These are phyloP conservation scores for Fundulus diaphanus DNA, from an alignment of 2,797 vertebrate genomes.

Conservation along the genomic window DNA sequence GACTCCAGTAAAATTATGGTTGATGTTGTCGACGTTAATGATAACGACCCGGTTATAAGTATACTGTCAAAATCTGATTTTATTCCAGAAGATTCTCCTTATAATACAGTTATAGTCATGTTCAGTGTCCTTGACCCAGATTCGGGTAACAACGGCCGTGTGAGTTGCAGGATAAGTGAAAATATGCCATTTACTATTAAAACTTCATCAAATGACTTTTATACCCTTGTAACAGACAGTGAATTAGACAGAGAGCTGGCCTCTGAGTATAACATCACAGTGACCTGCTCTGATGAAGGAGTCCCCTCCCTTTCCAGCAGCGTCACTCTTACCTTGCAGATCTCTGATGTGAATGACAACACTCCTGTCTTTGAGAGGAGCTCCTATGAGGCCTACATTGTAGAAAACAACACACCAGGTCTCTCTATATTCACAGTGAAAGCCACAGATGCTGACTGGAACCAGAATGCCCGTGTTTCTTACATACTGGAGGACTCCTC, in stretches of 20 bases:
- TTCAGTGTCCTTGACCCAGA: slow-evolving; percentile 78
- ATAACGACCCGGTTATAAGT: slow-evolving; percentile 78
- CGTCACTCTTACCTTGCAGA: too few relatives aligned
- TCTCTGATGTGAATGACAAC: too few relatives aligned
- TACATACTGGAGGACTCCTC: slow-evolving; percentile 60
- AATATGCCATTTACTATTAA: slow-evolving; percentile 74
- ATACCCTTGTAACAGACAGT: slow-evolving; percentile 60
- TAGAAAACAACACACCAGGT: too few relatives aligned
- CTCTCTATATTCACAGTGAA: slow-evolving; percentile 69
- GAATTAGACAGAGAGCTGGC: slow-evolving; percentile 27
- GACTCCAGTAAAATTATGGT: slow-evolving; percentile 73
- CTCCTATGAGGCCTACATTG: too few relatives aligned
- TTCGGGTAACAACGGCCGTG: slow-evolving; percentile 78
- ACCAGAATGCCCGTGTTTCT: slow-evolving; percentile 46
- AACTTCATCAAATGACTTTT: slow-evolving; percentile 75
- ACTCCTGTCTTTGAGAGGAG: too few relatives aligned
- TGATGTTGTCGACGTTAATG: slow-evolving; percentile 80
- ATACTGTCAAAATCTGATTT: slow-evolving; percentile 67
- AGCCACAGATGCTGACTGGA: slow-evolving; percentile 67
- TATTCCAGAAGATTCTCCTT: slow-evolving; percentile 48
- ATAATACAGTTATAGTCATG: slow-evolving; percentile 60
- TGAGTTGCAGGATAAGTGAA: slow-evolving; percentile 63
- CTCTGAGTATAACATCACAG: slow-evolving; percentile 27
- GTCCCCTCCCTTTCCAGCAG: too few relatives aligned
- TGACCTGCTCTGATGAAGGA: too few relatives aligned